Evolutionary conservation across 2,888 invertebrate genomes (phyloP).

Genomic region (Lasioglossum marginatum): DNA sequence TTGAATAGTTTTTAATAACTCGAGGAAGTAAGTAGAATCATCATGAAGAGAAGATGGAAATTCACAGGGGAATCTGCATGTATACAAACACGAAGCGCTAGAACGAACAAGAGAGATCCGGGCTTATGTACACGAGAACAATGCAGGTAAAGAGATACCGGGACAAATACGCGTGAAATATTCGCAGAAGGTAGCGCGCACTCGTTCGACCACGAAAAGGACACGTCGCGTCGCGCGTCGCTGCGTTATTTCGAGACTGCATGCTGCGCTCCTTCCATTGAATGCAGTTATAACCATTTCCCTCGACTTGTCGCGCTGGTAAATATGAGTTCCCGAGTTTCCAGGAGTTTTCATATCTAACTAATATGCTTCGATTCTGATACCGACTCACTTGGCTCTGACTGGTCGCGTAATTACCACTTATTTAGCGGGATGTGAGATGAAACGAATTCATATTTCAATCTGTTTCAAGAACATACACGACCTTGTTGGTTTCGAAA

Average conservation of each 20-base stretch:
- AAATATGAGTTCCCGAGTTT: not conserved
- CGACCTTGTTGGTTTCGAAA: no score
- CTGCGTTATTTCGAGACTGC: constrained; percentile 17
- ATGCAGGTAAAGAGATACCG: constrained; percentile 26
- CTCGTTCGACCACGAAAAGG: constrained; percentile 26
- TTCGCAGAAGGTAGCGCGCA: constrained; percentile 10
- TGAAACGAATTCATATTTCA: not conserved
- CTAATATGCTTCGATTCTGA: not conserved
- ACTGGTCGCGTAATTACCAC: not conserved
- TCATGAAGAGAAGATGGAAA: not conserved
- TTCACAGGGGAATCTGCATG: not conserved
- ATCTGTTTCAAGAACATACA: not conserved
- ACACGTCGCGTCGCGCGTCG: constrained; percentile 1
- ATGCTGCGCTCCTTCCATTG: not conserved
- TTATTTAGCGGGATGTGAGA: not conserved
- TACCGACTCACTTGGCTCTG: not conserved
- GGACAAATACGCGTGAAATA: constrained; percentile 42
- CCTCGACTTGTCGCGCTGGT: not conserved
- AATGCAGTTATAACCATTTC: not conserved
- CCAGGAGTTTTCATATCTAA: not conserved
- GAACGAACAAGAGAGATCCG: constrained; percentile 17
- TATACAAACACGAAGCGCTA: not conserved
- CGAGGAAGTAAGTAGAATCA: no score
- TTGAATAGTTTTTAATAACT: not conserved
- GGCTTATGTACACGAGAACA: constrained; percentile 2